These are phyloP conservation scores for Sylvia atricapilla DNA, from an alignment of 2,113 vertebrate species.

Conservation along the genomic window DNA sequence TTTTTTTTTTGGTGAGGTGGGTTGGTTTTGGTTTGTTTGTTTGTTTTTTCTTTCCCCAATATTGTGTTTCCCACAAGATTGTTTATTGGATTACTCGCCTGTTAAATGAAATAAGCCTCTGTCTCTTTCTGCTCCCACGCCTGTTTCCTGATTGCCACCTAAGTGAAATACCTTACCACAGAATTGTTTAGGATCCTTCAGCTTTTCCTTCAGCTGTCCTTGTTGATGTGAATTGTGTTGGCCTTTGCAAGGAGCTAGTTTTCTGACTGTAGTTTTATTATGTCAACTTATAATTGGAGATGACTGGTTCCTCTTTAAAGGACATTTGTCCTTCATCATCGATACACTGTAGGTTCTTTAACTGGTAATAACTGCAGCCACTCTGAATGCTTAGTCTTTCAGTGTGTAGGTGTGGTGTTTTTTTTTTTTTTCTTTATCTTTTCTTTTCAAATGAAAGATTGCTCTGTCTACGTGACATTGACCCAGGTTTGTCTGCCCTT, in stretches of 20 bases:
- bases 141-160: neutral
- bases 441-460: neutral
- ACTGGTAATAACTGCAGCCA: neutral
- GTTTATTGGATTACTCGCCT: neutral
- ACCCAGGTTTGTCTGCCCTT: neutral
- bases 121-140: neutral
- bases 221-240: neutral
- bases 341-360: neutral
- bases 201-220: neutral
- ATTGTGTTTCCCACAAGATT: neutral
- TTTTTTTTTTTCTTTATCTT: neutral
- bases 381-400: neutral
- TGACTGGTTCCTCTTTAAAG: neutral
- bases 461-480: neutral
- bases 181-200: neutral
- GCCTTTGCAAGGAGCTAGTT: neutral
- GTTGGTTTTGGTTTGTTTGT: neutral
- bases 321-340: neutral
- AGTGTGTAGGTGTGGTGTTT: neutral
- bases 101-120: neutral
- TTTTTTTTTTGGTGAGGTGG: neutral
- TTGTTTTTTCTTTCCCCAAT: accelerated
- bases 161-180: neutral
- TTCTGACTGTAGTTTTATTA: neutral
- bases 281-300: neutral